Base-by-base conservation (phyloP, 2,888 invertebrate species). In the Acleris literana region DNA sequence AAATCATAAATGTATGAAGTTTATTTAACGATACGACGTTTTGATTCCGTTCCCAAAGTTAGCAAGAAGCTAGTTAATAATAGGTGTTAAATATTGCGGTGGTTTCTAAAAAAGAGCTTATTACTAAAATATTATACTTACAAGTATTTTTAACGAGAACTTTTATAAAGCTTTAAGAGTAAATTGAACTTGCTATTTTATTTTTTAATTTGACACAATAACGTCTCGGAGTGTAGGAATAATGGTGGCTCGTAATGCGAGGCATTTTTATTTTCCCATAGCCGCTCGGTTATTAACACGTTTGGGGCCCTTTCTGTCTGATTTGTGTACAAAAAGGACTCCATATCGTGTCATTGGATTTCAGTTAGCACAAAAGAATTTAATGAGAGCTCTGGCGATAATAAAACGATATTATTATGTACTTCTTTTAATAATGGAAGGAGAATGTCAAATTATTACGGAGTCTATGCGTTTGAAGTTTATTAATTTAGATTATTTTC, bases 401-500 rank as follows among this genome's bases (percentile, higher is more conserved):
- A 80, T 82, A 80, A 79, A 79, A 78, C 70, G 78, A 79, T 80
- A 82, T 82, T 79, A 77, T 78, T 78, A 73, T 69, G 72, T 64
- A 69, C 54, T 62, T 48, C 68, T 61, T 70, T 74, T 76, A 74
- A 74, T 77, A 77, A 79, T 80, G 75, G 74, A 63, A 63, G 69
- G 66, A 62, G 70, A 65, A 25, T 72, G 75, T 75, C 71, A 68
- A 74, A 77, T 74, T 76, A 77, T 74, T 76, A 70, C 67, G 71
- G 68, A 48, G 44, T n/a, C n/a, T 22, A 44, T 20, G 51, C 25
- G n/a, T 43, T 20, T 39, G 22, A 56, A 9, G 22, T 6, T 20
- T 57, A 55, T 43, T 39, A 43, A 16, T 13, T 22, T 6, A 9
- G 20, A 43, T 22, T 43, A 55, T 55, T 43, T 55, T 55, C 16